Evolutionary conservation across 2,797 vertebrate species (phyloP).

Genomic region (Acipenser transmontanus): DNA sequence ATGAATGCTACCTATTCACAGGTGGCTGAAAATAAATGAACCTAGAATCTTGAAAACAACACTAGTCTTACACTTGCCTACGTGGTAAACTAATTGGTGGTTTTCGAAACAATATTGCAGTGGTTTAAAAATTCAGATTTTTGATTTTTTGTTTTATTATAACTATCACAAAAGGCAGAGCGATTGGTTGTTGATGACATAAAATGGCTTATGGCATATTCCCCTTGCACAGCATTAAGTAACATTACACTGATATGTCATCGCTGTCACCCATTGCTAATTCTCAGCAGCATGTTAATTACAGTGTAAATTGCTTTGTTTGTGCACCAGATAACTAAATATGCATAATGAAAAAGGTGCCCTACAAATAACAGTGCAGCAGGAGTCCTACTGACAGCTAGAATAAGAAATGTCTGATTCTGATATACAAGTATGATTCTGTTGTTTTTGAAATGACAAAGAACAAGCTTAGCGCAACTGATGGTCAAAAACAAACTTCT

Average conservation of each 20-base stretch:
- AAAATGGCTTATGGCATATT: not conserved
- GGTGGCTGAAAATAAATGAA: too few species aligned
- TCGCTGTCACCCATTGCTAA: conserved; percentile 7
- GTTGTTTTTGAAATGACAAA: conserved; percentile 16
- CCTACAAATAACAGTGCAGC: not conserved
- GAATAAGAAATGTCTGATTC: not conserved
- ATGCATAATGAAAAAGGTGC: conserved; percentile 1
- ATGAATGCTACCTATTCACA: too few species aligned
- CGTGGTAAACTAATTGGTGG: too few species aligned
- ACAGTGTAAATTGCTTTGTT: conserved; percentile 10
- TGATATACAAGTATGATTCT: not conserved
- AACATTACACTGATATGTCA: conserved; percentile 9
- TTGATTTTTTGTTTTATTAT: not conserved
- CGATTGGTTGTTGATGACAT: not conserved
- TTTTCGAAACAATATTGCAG: too few species aligned
- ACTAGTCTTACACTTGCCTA: too few species aligned
- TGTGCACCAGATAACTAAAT: not conserved
- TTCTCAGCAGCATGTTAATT: conserved; percentile 9
- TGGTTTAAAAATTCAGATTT: not conserved
- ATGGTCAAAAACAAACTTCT: not conserved
- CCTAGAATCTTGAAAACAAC: too few species aligned
- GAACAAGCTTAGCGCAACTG: conserved; percentile 18
- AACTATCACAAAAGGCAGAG: not conserved
- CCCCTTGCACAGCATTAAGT: conserved; percentile 1
- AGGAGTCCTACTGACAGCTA: not conserved